Evolutionary conservation across 35 echinoderm and acorn worm species (phyloP).

Genomic region (Chiridota heheva): DNA sequence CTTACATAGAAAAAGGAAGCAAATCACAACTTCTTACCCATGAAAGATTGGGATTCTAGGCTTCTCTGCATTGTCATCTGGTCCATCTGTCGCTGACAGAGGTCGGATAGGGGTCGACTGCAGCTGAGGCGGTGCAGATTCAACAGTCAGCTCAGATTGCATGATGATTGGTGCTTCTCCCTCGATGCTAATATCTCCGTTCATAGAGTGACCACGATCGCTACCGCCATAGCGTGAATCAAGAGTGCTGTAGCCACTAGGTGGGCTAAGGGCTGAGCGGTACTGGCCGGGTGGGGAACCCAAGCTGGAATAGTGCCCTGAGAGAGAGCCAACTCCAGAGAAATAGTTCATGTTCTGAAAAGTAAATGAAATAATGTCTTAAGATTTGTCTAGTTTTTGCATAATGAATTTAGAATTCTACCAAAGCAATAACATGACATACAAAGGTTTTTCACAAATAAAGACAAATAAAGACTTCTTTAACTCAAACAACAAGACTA

Average conservation of each 20-base stretch:
- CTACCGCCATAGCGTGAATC: slow-evolving; percentile 57
- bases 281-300: slow-evolving; percentile 20
- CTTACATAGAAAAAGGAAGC: too few species aligned
- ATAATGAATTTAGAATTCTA: too few species aligned
- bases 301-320: slow-evolving; percentile 72
- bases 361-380: too few species aligned
- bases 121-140: slow-evolving; percentile 23
- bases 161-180: slow-evolving; percentile 63
- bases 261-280: slow-evolving; percentile 68
- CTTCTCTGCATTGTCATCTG: background rate
- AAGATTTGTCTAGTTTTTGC: too few species aligned
- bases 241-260: slow-evolving; percentile 62
- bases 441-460: too few species aligned
- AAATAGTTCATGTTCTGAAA: slow-evolving; percentile 88
- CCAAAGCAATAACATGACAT: too few species aligned
- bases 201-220: slow-evolving; percentile 61
- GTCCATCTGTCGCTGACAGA: background rate
- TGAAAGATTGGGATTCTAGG: slow-evolving; percentile 30
- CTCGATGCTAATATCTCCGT: slow-evolving; percentile 47
- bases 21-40: too few species aligned
- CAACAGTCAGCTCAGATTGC: slow-evolving; percentile 22
- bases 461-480: too few species aligned
- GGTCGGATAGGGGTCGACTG: slow-evolving; percentile 27
- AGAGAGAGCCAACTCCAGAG: slow-evolving; percentile 83
- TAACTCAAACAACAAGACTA: too few species aligned